These are phyloP conservation scores for Oncopeltus fasciatus DNA, from an alignment of 1,140 invertebrate species.

Conservation along the genomic window DNA sequence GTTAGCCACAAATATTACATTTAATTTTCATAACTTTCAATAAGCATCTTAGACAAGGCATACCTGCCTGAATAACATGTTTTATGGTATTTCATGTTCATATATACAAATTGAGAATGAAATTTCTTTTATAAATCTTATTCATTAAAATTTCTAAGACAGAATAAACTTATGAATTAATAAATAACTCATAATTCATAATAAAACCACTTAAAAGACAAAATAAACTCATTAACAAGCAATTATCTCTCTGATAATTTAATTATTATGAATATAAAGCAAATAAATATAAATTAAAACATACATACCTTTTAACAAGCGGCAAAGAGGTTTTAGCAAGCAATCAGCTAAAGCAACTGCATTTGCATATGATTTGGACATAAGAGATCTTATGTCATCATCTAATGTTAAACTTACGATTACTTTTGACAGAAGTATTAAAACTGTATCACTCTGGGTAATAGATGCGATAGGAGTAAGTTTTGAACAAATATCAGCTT, in stretches of 20 bases:
- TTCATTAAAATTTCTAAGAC: too few relatives aligned
- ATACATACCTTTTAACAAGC: neutral
- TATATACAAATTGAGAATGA: too few relatives aligned
- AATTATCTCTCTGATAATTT: neutral
- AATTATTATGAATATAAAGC: neutral
- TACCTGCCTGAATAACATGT: too few relatives aligned
- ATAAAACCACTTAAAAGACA: too few relatives aligned
- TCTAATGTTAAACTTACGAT: neutral
- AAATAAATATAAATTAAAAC: neutral
- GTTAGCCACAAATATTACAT: too few relatives aligned
- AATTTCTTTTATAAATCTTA: too few relatives aligned
- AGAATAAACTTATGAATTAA: too few relatives aligned
- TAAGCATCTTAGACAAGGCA: too few relatives aligned
- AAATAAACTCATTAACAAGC: neutral
- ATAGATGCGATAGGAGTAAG: neutral
- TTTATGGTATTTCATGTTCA: too few relatives aligned
- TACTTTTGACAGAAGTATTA: neutral
- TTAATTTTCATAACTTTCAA: too few relatives aligned
- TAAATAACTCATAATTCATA: too few relatives aligned
- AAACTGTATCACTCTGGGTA: neutral
- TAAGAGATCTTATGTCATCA: neutral
- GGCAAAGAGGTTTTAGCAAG: neutral
- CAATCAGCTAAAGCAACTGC: neutral
- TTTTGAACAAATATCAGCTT: neutral
- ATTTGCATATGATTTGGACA: neutral